phyloP scores from a whole-genome alignment of 2,113 vertebrate species.

The Hassar affinis region DNA sequence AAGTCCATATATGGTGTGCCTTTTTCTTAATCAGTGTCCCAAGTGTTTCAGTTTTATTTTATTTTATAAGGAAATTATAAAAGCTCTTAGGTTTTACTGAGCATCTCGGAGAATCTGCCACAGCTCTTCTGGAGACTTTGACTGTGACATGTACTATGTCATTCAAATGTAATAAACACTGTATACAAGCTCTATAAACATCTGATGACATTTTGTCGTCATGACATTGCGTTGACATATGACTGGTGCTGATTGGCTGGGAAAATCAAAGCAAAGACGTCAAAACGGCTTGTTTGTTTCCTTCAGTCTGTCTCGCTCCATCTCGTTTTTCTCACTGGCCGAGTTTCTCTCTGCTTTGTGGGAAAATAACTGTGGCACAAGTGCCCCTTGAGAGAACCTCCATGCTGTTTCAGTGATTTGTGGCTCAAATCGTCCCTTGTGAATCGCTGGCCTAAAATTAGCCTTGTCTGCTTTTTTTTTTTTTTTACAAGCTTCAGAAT shows the following conservation, averaged over 20 bases:
- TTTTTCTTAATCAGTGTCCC: too few relatives aligned
- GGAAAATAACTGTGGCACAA: constrained; percentile 60
- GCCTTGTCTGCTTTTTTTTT: constrained; percentile 56
- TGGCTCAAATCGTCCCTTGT: constrained; percentile 64
- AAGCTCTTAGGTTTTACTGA: too few relatives aligned
- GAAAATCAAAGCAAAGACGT: not conserved
- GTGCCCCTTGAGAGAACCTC: constrained; percentile 67
- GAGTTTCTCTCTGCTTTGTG: constrained; percentile 58
- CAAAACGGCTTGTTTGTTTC: constrained; percentile 35
- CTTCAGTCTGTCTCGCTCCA: not conserved
- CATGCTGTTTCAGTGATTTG: constrained; percentile 63
- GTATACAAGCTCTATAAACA: not conserved
- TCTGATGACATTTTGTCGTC: not conserved
- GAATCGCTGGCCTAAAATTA: constrained; percentile 73
- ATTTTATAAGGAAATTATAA: too few relatives aligned
- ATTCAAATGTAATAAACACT: not conserved
- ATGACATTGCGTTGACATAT: too few relatives aligned
- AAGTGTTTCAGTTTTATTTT: too few relatives aligned
- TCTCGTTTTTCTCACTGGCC: constrained; percentile 4
- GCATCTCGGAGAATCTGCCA: too few relatives aligned
- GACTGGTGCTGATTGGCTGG: not conserved
- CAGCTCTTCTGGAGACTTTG: too few relatives aligned
- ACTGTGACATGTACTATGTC: too few relatives aligned
- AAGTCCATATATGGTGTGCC: too few relatives aligned
- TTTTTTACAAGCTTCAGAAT: constrained; percentile 59